A percentile compares a stretch with the other conserved stretches of the same genome.
Conservation (phyloP, 1,140 invertebrate genomes). For the Drosophila persimilis region DNA sequence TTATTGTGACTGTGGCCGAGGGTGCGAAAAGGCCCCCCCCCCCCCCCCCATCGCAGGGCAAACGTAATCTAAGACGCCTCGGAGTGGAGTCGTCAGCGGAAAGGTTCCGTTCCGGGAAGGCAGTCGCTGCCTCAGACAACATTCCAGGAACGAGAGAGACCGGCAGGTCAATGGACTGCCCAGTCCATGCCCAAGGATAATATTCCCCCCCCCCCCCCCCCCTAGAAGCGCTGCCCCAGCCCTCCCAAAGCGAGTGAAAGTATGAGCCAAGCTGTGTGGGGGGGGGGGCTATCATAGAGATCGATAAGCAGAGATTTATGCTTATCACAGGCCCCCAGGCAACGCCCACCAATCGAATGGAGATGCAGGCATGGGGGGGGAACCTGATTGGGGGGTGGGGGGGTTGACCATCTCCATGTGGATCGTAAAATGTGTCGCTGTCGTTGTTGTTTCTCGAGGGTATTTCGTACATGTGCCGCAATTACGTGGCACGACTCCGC, state of each 20-base stretch:
- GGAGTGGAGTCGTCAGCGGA: slow-evolving; percentile 29
- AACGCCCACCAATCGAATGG: slow-evolving; percentile 51
- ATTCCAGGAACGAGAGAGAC: slow-evolving; percentile 59
- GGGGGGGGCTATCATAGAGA: slow-evolving; percentile 58
- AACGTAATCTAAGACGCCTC: slow-evolving; percentile 50
- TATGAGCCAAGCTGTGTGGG: no score
- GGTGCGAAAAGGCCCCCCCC: slow-evolving; percentile 41
- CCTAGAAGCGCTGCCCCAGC: neutral
- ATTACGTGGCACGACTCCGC: slow-evolving; percentile 58
- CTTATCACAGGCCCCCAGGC: slow-evolving; percentile 42
- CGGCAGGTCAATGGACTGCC: slow-evolving; percentile 27
- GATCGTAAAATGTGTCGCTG: slow-evolving; percentile 43
- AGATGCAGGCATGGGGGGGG: slow-evolving; percentile 6
- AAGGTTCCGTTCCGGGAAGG: slow-evolving; percentile 60
- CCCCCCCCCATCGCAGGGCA: neutral
- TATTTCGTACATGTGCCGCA: slow-evolving; percentile 62
- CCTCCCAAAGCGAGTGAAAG: slow-evolving; percentile 31
- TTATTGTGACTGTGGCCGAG: slow-evolving; percentile 44
- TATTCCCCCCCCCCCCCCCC: slow-evolving; percentile 11
- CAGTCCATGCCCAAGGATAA: slow-evolving; percentile 22
- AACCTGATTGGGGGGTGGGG: slow-evolving; percentile 33
- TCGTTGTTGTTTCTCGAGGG: slow-evolving; percentile 12
- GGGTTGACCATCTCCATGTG: slow-evolving; percentile 12
- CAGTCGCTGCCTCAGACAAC: slow-evolving; percentile 44
- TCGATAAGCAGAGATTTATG: slow-evolving; percentile 73